Percentiles rank a stretch among this genome's conserved stretches.
Evolutionary conservation across 1,140 invertebrate species (phyloP).

Genomic region (Ylistrum balloti): DNA sequence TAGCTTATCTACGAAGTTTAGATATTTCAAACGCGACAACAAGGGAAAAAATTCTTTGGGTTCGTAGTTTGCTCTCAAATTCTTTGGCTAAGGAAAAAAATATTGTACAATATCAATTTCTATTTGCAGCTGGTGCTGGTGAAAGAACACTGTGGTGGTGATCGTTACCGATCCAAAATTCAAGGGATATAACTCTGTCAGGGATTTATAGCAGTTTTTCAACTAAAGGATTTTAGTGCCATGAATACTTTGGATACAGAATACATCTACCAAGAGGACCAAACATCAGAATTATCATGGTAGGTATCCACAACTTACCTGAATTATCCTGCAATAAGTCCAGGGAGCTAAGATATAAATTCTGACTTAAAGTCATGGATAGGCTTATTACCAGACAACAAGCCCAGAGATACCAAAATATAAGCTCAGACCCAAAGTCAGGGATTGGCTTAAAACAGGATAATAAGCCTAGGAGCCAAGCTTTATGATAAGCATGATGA

Average conservation of each 20-base stretch:
- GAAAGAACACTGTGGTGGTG: not conserved
- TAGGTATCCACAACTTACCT: not conserved
- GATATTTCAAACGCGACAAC: not conserved
- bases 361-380: too few relatives aligned
- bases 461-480: too few relatives aligned
- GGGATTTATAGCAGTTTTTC: not conserved
- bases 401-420: too few relatives aligned
- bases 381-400: too few relatives aligned
- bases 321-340: too few relatives aligned
- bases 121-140: conserved; percentile 6
- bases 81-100: not conserved
- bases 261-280: not conserved
- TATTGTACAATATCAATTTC: not conserved
- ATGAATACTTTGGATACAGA: not conserved
- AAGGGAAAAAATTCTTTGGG: not conserved
- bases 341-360: too few relatives aligned
- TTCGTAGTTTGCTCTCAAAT: not conserved
- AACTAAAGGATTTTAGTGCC: not conserved
- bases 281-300: not conserved
- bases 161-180: not conserved
- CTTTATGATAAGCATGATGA: too few relatives aligned
- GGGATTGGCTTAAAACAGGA: too few relatives aligned
- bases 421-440: too few relatives aligned
- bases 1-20: not conserved
- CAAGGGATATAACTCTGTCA: not conserved